These are phyloP conservation scores for Pseudomyrmex flavicornis DNA, from an alignment of 1,140 invertebrate genomes.

Conservation along the genomic window DNA sequence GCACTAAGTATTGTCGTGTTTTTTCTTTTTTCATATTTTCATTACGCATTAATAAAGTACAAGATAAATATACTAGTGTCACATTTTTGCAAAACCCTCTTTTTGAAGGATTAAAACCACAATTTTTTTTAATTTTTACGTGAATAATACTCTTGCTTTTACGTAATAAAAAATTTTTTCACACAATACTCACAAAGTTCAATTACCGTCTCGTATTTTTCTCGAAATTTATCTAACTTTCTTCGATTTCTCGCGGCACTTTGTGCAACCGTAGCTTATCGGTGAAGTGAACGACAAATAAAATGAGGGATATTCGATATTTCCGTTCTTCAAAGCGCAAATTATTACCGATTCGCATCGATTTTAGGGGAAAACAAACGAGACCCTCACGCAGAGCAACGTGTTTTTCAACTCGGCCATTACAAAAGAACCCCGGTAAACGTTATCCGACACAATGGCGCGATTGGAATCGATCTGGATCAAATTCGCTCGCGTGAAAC, in stretches of 20 bases:
- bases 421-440: slow-evolving; percentile 59
- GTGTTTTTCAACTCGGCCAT: slow-evolving; percentile 45
- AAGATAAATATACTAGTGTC: too few species aligned
- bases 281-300: slow-evolving; percentile 13
- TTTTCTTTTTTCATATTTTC: too few species aligned
- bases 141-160: too few species aligned
- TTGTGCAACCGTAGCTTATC: slow-evolving; percentile 43
- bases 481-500: slow-evolving; percentile 61
- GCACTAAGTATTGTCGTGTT: too few species aligned
- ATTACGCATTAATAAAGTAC: too few species aligned
- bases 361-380: slow-evolving; percentile 45
- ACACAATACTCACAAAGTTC: background rate
- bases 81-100: too few species aligned
- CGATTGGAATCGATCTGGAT: slow-evolving; percentile 61
- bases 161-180: background rate
- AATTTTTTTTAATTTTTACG: too few species aligned
- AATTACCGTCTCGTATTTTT: background rate
- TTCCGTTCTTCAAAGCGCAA: slow-evolving; percentile 49
- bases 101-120: too few species aligned
- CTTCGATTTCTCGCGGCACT: slow-evolving; percentile 39
- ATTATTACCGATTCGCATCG: slow-evolving; percentile 55
- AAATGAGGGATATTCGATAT: slow-evolving; percentile 43
- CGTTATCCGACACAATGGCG: slow-evolving; percentile 59
- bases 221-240: background rate
- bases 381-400: slow-evolving; percentile 21